Percentiles rank a stretch among this genome's conserved stretches.
Conservation (phyloP, 1,140 invertebrate genomes). For the Heliconius hewitsoni region DNA sequence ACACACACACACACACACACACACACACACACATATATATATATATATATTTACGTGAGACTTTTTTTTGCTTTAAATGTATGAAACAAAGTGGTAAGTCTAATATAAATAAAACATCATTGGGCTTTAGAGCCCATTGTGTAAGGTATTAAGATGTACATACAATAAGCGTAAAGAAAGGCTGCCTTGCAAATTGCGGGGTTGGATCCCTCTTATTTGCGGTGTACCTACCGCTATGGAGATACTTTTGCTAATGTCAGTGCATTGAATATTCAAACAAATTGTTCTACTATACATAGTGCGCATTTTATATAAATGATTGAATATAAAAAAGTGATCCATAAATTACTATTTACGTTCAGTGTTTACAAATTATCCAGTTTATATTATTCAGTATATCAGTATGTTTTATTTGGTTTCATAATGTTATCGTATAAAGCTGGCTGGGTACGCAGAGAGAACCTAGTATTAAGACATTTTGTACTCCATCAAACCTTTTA, state of each 20-base stretch:
- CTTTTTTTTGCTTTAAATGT: not conserved
- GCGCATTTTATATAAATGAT: too few relatives aligned
- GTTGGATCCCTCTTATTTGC: constrained; percentile 70
- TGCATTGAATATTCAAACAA: not conserved
- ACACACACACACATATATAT: too few relatives aligned
- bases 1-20: too few relatives aligned
- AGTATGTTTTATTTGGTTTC: too few relatives aligned
- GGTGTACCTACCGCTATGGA: constrained; percentile 49
- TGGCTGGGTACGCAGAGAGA: too few relatives aligned
- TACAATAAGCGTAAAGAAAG: constrained; percentile 62
- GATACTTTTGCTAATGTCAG: constrained; percentile 36
- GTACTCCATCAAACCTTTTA: too few relatives aligned
- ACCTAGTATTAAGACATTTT: too few relatives aligned
- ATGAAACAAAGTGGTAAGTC: not conserved
- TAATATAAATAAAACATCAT: constrained; percentile 13
- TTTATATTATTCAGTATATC: too few relatives aligned
- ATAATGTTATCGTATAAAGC: too few relatives aligned
- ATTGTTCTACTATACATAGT: not conserved
- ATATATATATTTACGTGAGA: not conserved
- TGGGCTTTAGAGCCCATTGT: constrained; percentile 42
- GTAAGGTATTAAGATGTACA: constrained; percentile 62
- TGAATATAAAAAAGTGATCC: too few relatives aligned
- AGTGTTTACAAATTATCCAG: too few relatives aligned
- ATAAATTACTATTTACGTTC: too few relatives aligned
- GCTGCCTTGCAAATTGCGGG: constrained; percentile 59